Conservation (phyloP, 2,888 invertebrate genomes). For the Phania funesta region DNA sequence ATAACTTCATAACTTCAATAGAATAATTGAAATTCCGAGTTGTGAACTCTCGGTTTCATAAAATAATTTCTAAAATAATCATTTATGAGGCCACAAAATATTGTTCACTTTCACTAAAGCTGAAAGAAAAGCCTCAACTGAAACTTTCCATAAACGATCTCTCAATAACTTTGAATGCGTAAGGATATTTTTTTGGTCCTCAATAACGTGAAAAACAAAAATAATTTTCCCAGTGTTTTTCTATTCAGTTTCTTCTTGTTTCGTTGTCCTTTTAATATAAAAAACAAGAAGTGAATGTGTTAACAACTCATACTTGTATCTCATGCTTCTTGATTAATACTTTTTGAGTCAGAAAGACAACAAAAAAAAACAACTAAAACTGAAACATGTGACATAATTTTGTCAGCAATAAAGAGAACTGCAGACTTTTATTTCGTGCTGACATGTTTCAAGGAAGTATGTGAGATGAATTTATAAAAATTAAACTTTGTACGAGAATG, state of each 20-base stretch:
- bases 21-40: too few relatives aligned
- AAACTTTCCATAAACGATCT: conserved; percentile 34
- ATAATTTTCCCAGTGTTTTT: conserved; percentile 25
- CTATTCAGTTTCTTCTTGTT: neutral
- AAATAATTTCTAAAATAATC: neutral
- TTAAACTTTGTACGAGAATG: neutral
- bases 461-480: conserved; percentile 54
- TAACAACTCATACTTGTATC: conserved; percentile 40
- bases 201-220: conserved; percentile 5
- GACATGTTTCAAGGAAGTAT: conserved; percentile 50
- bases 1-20: too few relatives aligned
- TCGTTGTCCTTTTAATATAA: conserved; percentile 18
- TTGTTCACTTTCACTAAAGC: neutral
- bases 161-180: neutral
- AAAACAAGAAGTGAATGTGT: conserved; percentile 49
- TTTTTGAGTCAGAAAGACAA: neutral
- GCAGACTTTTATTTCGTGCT: conserved; percentile 27
- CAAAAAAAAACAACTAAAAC: neutral
- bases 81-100: neutral
- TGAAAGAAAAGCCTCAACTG: conserved; percentile 5
- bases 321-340: neutral
- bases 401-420: conserved; percentile 11
- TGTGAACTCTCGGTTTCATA: neutral
- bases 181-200: neutral
- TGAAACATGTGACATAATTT: conserved; percentile 45